Percentiles rank a stretch among this genome's conserved stretches.
Conservation (phyloP, 2,113 vertebrate species). For the Strigops habroptila region DNA sequence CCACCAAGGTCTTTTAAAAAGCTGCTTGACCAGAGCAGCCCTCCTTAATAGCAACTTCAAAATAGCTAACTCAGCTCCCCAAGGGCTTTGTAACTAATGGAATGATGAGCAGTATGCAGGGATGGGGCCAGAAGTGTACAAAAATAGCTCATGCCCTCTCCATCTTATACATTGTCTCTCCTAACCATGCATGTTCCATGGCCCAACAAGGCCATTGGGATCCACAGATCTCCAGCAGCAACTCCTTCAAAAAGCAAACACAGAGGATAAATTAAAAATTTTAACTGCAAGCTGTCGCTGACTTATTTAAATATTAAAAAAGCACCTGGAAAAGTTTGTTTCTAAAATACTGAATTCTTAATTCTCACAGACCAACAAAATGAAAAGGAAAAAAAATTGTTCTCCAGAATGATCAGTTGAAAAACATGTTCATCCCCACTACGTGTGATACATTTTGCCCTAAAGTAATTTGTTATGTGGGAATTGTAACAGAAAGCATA, state of each 20-base stretch:
- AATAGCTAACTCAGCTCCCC: not conserved
- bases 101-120: not conserved
- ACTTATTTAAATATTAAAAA: not conserved
- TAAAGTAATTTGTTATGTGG: not conserved
- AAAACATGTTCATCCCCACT: not conserved
- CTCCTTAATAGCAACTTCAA: not conserved
- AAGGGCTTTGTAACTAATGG: not conserved
- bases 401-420: fast-evolving
- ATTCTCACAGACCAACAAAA: not conserved
- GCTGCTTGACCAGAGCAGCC: not conserved
- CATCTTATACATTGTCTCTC: not conserved
- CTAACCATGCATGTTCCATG: not conserved
- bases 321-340: not conserved
- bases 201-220: not conserved
- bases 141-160: not conserved
- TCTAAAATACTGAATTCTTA: not conserved
- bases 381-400: not conserved
- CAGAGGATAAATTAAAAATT: not conserved
- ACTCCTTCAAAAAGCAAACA: not conserved
- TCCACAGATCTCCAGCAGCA: not conserved
- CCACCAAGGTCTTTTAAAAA: not conserved
- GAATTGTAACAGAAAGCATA: not conserved
- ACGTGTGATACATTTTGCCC: not conserved
- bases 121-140: not conserved
- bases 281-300: not conserved